Conservation (phyloP, 2,888 invertebrate species). For the Seladonia tumulorum region DNA sequence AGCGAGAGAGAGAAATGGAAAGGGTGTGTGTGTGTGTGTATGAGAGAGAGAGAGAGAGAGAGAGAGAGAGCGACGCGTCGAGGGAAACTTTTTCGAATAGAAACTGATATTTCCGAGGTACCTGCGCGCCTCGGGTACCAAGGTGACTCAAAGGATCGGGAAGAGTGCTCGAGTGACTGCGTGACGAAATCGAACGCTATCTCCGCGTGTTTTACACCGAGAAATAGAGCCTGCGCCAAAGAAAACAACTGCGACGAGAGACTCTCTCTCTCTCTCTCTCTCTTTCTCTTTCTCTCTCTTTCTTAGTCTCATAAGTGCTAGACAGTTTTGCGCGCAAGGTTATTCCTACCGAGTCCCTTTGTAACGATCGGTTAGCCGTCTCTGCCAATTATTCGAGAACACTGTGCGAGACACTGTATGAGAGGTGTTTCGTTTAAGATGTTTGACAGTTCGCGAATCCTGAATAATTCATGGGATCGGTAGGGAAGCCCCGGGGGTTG, state of each 20-base stretch:
- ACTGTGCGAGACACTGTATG: neutral
- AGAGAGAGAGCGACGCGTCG: neutral
- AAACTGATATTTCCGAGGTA: constrained; percentile 65
- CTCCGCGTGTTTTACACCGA: neutral
- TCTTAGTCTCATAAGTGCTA: neutral
- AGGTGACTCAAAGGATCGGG: constrained; percentile 50
- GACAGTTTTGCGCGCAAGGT: neutral
- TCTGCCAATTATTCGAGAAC: neutral
- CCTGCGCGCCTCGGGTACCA: constrained; percentile 27
- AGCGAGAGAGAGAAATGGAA: neutral
- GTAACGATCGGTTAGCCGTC: neutral
- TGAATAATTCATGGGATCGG: neutral
- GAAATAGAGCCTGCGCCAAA: constrained; percentile 19
- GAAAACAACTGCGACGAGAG: constrained; percentile 9
- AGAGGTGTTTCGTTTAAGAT: neutral
- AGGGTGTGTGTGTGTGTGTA: no score
- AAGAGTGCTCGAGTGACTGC: constrained; percentile 49
- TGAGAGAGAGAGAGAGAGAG: neutral
- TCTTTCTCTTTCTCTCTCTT: neutral
- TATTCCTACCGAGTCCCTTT: neutral
- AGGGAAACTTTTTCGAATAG: constrained; percentile 59
- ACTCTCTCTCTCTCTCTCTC: neutral
- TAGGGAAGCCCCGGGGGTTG: neutral
- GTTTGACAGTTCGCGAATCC: neutral
- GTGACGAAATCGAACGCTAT: constrained; percentile 60